Conservation (phyloP, 2,113 vertebrate genomes). For the Siniperca chuatsi region DNA sequence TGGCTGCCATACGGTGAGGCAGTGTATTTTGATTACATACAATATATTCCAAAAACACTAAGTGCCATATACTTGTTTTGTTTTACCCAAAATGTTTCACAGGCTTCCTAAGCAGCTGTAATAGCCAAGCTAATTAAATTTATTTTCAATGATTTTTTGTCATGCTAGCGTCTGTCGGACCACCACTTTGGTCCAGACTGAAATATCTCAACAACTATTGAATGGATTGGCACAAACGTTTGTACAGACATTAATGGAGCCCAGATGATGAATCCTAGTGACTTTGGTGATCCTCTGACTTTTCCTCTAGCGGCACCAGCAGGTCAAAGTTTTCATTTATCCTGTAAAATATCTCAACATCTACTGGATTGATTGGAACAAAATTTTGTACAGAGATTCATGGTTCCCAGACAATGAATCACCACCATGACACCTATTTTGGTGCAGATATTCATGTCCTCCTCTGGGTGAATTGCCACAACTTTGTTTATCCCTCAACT, state of each 20-base stretch:
- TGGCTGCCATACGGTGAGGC: constrained; percentile 89
- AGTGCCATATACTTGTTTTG: background rate
- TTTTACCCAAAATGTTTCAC: background rate
- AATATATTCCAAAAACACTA: background rate
- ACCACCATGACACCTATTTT: background rate
- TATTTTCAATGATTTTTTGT: background rate
- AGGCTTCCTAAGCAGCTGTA: background rate
- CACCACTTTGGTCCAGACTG: background rate
- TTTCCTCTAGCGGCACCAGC: background rate
- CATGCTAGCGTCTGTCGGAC: too few species aligned
- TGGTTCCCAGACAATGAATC: background rate
- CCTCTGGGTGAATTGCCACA: background rate
- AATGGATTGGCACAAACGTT: background rate
- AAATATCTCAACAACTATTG: background rate
- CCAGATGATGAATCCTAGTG: background rate
- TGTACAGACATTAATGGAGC: background rate
- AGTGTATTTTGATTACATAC: background rate
- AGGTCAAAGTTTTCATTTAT: background rate
- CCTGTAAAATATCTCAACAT: background rate
- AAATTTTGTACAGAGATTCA: background rate
- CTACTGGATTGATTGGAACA: background rate
- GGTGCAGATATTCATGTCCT: background rate
- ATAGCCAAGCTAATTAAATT: background rate
- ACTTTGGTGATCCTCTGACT: background rate
- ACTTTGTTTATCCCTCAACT: background rate